Conservation (phyloP, 2,113 vertebrate species). For the Anthoscopus minutus region DNA sequence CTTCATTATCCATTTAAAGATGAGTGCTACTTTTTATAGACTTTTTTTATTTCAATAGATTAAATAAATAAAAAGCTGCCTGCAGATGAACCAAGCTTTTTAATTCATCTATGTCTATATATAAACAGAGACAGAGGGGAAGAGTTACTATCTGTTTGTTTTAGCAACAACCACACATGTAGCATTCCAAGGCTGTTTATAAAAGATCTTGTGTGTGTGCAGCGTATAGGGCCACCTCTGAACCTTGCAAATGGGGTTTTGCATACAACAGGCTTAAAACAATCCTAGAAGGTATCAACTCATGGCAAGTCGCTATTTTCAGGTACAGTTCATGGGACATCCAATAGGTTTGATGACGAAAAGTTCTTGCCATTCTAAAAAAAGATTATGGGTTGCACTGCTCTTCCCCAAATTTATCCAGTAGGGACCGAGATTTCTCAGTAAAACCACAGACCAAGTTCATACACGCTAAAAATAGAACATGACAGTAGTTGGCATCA, state of each 20-base stretch:
- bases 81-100: not conserved
- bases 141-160: slow-evolving; percentile 24
- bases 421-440: not conserved
- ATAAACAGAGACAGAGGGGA: slow-evolving; percentile 7
- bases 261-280: not conserved
- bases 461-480: not conserved
- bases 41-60: not conserved
- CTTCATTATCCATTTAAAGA: not conserved
- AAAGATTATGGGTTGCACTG: not conserved
- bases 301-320: not conserved
- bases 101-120: not conserved
- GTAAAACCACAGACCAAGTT: not conserved
- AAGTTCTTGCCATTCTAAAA: not conserved
- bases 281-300: not conserved
- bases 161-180: not conserved
- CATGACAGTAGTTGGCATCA: not conserved
- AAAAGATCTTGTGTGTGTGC: not conserved
- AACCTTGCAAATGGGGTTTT: not conserved
- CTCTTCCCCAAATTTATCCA: not conserved
- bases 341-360: not conserved
- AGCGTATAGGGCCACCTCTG: not conserved
- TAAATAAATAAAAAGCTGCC: not conserved
- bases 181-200: not conserved
- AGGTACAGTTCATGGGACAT: not conserved
- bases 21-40: not conserved